Conservation (phyloP, 2,113 vertebrate genomes). For the Ailurus styani region DNA sequence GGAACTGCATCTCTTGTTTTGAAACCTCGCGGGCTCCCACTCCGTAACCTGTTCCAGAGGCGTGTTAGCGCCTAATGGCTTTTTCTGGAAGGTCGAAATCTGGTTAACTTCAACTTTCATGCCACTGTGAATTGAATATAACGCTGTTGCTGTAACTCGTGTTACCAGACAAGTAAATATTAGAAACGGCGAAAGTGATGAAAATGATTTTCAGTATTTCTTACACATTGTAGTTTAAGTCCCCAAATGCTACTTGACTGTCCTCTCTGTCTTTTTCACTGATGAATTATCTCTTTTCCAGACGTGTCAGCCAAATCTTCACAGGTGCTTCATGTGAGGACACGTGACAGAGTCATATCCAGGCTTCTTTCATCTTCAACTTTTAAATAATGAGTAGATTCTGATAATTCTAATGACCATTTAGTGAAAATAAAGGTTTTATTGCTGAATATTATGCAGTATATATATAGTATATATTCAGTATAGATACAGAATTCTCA, state of each 20-base stretch:
- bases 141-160: neutral
- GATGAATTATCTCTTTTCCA: neutral
- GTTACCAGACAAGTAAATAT: constrained; percentile 1
- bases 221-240: neutral
- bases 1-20: neutral
- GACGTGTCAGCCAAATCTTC: neutral
- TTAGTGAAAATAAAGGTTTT: constrained; percentile 15
- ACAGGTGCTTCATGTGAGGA: neutral
- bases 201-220: constrained; percentile 8
- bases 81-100: neutral
- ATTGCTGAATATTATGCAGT: neutral
- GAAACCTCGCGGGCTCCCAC: neutral
- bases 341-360: neutral
- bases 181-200: neutral
- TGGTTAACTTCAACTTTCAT: neutral
- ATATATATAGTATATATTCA: neutral
- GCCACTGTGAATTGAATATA: neutral
- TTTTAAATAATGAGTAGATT: constrained; percentile 8
- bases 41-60: neutral
- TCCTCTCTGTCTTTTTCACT: neutral
- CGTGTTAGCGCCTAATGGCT: neutral
- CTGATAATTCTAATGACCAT: neutral
- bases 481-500: neutral
- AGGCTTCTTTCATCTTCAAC: neutral
- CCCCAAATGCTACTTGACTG: neutral